Base-by-base conservation (phyloP, 2,888 invertebrate species). In the Aporophyla lueneburgensis region DNA sequence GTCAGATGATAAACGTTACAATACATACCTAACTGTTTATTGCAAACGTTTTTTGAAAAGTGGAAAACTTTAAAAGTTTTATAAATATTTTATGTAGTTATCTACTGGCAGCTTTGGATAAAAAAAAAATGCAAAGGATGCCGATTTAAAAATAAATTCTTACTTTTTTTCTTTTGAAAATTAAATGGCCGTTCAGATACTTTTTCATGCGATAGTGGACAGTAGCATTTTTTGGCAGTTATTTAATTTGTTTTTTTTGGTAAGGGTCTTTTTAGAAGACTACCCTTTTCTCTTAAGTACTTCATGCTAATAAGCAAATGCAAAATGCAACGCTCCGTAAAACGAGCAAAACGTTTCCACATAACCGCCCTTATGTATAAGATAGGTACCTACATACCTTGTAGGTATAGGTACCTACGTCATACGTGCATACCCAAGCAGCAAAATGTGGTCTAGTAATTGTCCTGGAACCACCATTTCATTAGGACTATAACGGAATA, bases 91-190 rank as follows among this genome's bases (percentile, higher is more conserved):
- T n/a, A 51, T 70, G n/a, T 21, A 51, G 7, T 10, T 59, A n/a
- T n/a, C n/a, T n/a, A 46, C 33, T 66, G 72, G 72, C 71, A 62
- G 33, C 67, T 33, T 62, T 33, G 5, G 53, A 27, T 33, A 33
- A 33, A 14, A 61, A 6, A 69, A 68, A 70, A 61, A 70, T 24
- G 12, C 2, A 54, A 59, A 24, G 2, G 9, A 58, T 12, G 66
- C 49, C 49, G 5, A 43, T 46, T 74, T 27, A 66, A 75, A 54
- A 75, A 53, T 9, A 61, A 67, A 43, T n/a, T 10, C 6, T 56
- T 24, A 27, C 0, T 14, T 69, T 70, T n/a, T 70, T 40, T 56
- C 24, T 78, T 75, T 51, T 33, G 12, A 58, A 14, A n/a, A 3
- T 2, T 40, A 33, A 61, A 71, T 33, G 54, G 56, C 43, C 9